These are phyloP conservation scores for Malacoctenus gilli DNA, from an alignment of 2,797 vertebrate genomes.

Conservation along the genomic window DNA sequence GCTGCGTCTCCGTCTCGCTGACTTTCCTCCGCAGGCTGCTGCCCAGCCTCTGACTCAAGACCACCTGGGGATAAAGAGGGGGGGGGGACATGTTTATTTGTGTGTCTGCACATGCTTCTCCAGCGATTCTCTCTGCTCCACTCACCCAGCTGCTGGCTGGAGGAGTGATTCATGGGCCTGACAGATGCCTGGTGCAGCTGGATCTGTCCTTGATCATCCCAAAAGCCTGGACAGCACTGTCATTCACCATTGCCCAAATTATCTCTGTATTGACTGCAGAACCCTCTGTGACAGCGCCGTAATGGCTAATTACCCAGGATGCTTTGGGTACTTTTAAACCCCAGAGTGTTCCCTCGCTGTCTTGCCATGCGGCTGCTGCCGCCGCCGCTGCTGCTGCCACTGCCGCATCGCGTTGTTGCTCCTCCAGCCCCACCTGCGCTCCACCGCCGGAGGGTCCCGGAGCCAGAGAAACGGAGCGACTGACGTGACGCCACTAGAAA, in stretches of 20 bases:
- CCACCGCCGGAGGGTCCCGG: slow-evolving; percentile 45
- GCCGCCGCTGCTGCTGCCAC: slow-evolving; percentile 44
- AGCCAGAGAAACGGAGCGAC: slow-evolving; percentile 52
- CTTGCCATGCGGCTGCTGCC: slow-evolving; percentile 65
- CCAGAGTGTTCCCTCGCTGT: slow-evolving; percentile 81
- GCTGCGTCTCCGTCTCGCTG: slow-evolving; percentile 87
- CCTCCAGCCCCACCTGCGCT: slow-evolving; percentile 70
- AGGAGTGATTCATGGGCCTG: slow-evolving; percentile 99
- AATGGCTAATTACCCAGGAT: slow-evolving; percentile 99
- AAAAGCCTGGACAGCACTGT: slow-evolving; percentile 99
- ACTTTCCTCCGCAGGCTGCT: slow-evolving; percentile 87
- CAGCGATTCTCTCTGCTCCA: slow-evolving; percentile 89
- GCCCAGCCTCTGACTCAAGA: slow-evolving; percentile 86
- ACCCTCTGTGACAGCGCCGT: slow-evolving; percentile 98
- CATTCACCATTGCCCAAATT: slow-evolving; percentile 99
- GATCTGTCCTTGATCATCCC: slow-evolving; percentile 99
- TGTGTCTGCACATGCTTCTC: slow-evolving; percentile 83
- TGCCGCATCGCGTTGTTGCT: slow-evolving; percentile 57
- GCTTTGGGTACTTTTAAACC: slow-evolving; percentile 96
- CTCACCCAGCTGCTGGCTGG: slow-evolving; percentile 92
- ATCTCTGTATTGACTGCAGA: slow-evolving; percentile 99
- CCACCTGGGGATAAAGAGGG: slow-evolving; percentile 84
- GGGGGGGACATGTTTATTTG: slow-evolving; percentile 85
- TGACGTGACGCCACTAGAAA: no score
- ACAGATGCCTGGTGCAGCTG: slow-evolving; percentile 99